phyloP scores from a whole-genome alignment of 2,888 invertebrate species.

The Eulithis testata region DNA sequence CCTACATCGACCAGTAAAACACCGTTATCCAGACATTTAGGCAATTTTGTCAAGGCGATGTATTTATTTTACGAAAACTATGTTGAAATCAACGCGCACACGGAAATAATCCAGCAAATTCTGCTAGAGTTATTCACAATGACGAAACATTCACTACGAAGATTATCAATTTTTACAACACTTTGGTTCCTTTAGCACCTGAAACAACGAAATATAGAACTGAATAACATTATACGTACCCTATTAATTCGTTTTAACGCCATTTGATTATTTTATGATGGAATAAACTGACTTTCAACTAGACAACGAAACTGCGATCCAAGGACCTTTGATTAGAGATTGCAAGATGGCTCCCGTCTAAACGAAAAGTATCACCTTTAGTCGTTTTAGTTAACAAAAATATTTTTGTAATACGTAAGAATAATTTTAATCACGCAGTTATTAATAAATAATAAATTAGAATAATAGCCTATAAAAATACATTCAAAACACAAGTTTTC shows the following conservation, averaged over 20 bases:
- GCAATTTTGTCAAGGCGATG: conserved; percentile 21
- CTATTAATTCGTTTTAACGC: conserved; percentile 99
- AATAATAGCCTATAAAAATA: conserved; percentile 75
- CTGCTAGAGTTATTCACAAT: conserved; percentile 87
- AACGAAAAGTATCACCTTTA: conserved; percentile 89
- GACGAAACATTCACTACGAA: conserved; percentile 86
- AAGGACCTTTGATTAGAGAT: conserved; percentile 94
- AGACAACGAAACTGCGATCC: conserved; percentile 93
- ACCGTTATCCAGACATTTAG: conserved; percentile 56
- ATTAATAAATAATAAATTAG: conserved; percentile 80
- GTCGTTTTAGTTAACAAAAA: conserved; percentile 83
- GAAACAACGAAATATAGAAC: conserved; percentile 59
- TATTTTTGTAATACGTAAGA: conserved; percentile 56
- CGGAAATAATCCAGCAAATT: conserved; percentile 83
- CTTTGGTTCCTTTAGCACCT: conserved; percentile 55
- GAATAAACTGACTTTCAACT: conserved; percentile 91
- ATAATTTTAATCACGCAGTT: conserved; percentile 69
- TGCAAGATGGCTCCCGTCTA: conserved; percentile 94
- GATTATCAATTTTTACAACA: conserved; percentile 73
- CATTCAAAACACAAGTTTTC: conserved; percentile 70
- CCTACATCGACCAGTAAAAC: conserved; percentile 69
- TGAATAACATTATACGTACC: conserved; percentile 86
- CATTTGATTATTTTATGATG: conserved; percentile 91
- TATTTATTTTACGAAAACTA: conserved; percentile 23
- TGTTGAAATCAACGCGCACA: conserved; percentile 61